Evolutionary conservation across 1,140 invertebrate species (phyloP).

Genomic region (Choristoneura fumiferana): DNA sequence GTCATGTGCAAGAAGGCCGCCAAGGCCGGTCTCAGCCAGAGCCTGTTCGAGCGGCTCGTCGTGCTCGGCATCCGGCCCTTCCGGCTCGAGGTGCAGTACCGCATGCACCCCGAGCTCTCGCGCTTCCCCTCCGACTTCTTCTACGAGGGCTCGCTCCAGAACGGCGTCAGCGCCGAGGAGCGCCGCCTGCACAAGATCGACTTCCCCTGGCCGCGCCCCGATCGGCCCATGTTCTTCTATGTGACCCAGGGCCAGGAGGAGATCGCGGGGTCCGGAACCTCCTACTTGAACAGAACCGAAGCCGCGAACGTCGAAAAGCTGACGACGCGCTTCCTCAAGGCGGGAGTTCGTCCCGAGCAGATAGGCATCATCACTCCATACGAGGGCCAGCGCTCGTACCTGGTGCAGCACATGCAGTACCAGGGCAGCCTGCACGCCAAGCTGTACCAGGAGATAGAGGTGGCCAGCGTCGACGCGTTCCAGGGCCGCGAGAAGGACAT

Average conservation of each 20-base stretch:
- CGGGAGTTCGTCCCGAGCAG: constrained; percentile 97
- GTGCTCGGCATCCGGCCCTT: constrained; percentile 97
- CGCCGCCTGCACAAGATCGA: constrained; percentile 93
- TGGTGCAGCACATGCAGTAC: constrained; percentile 99
- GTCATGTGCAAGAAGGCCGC: constrained; percentile 99
- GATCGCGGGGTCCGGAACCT: constrained; percentile 98
- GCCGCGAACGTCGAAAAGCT: constrained; percentile 99
- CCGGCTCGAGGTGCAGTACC: constrained; percentile 98
- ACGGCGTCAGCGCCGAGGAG: constrained; percentile 98
- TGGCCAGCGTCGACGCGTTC: constrained; percentile 99
- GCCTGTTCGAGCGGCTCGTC: constrained; percentile 97
- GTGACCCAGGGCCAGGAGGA: constrained; percentile 99
- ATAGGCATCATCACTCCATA: constrained; percentile 99
- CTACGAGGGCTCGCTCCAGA: constrained; percentile 99
- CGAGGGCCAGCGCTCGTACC: constrained; percentile 98
- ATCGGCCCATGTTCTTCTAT: constrained; percentile 99
- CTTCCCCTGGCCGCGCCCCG: constrained; percentile 97
- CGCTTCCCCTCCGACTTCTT: constrained; percentile 99
- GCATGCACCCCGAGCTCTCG: constrained; percentile 98
- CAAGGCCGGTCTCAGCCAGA: constrained; percentile 97
- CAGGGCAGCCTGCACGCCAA: constrained; percentile 98
- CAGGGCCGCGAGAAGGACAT: constrained; percentile 99
- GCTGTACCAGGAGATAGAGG: constrained; percentile 99
- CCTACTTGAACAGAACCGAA: constrained; percentile 98
- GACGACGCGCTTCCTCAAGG: constrained; percentile 94